Evolutionary conservation across 2,797 vertebrate species (phyloP).

Genomic region (Characodon lateralis): DNA sequence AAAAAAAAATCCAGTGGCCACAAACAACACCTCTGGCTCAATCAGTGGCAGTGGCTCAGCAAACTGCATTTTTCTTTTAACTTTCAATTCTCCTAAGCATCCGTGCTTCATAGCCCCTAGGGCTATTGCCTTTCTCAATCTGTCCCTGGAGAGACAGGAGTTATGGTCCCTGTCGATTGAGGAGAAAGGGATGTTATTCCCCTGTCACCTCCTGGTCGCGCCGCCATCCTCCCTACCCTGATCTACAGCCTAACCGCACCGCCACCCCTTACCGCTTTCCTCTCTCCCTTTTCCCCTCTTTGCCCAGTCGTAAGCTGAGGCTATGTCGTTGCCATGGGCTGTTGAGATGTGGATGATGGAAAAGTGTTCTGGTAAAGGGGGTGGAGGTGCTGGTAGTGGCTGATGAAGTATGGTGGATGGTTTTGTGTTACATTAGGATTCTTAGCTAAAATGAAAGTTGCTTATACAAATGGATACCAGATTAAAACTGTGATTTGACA

Average conservation of each 20-base stretch:
- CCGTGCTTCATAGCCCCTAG: constrained; percentile 95
- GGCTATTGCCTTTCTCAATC: constrained; percentile 99
- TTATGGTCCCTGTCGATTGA: constrained; percentile 99
- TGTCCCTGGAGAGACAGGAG: constrained; percentile 98
- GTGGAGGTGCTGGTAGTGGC: constrained; percentile 62
- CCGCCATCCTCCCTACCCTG: constrained; percentile 90
- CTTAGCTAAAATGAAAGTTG: constrained; percentile 18
- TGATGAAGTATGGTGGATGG: constrained; percentile 42
- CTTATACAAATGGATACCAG: neutral
- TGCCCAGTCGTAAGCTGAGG: constrained; percentile 68
- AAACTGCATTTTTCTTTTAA: constrained; percentile 89
- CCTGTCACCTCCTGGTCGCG: constrained; percentile 92
- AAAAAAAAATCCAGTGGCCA: constrained; percentile 78
- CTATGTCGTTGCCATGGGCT: constrained; percentile 67
- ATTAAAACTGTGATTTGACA: neutral
- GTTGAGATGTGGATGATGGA: constrained; percentile 69
- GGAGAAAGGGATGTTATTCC: constrained; percentile 99
- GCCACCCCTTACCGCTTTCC: constrained; percentile 59
- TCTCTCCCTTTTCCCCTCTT: constrained; percentile 66
- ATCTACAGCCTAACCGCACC: constrained; percentile 87
- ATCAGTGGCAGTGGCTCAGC: constrained; percentile 73
- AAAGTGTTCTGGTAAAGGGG: constrained; percentile 50
- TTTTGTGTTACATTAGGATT: constrained; percentile 36
- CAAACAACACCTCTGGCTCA: constrained; percentile 53
- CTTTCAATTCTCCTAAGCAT: constrained; percentile 97